Evolutionary conservation across 2,797 vertebrate species (phyloP).

Genomic region (Megaceryle alcyon): DNA sequence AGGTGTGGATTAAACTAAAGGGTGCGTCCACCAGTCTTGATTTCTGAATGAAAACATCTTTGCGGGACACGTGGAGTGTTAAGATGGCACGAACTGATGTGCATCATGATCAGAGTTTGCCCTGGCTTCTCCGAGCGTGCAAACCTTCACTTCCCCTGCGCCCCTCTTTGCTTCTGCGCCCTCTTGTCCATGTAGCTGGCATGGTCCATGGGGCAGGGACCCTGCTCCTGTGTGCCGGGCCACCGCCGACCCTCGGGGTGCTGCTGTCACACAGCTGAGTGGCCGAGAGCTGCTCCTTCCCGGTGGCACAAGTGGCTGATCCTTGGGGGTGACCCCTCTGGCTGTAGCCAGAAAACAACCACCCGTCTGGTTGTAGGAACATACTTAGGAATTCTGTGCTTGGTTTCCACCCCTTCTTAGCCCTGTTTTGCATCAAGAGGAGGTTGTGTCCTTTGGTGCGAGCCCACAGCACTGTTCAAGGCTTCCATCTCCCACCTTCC

Average conservation of each 20-base stretch:
- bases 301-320: not conserved
- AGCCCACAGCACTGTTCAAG: not conserved
- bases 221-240: too few relatives aligned
- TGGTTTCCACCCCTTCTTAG: not conserved
- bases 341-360: not conserved
- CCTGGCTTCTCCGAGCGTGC: not conserved
- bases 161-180: not conserved
- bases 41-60: not conserved
- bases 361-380: not conserved
- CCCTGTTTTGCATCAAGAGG: not conserved
- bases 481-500: not conserved
- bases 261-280: not conserved
- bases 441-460: not conserved
- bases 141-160: not conserved
- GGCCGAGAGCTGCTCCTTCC: not conserved
- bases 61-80: not conserved
- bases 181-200: accelerated
- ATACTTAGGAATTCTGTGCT: not conserved
- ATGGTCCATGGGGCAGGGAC: not conserved
- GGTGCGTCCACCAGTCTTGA: not conserved
- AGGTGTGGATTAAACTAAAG: not conserved
- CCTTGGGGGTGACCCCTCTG: not conserved
- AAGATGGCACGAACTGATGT: not conserved
- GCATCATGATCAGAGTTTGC: not conserved
- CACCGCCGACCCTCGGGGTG: accelerated